phyloP scores from a whole-genome alignment of 2,113 vertebrate genomes.

The Triplophysa siluroides region DNA sequence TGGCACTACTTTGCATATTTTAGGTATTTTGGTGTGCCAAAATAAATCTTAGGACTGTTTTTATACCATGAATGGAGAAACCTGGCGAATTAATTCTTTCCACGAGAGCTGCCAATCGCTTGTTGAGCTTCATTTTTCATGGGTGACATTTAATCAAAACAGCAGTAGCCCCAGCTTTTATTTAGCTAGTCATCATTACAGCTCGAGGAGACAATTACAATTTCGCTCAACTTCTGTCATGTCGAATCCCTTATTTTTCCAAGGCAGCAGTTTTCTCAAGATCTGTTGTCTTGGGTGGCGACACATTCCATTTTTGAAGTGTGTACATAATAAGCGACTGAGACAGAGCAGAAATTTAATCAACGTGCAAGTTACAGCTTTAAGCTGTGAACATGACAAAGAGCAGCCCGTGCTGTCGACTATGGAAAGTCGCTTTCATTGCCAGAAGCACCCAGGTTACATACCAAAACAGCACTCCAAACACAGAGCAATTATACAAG shows the following conservation, averaged over 20 bases:
- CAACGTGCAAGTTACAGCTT: constrained; percentile 61
- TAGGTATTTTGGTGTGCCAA: constrained; percentile 5
- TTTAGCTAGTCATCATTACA: constrained; percentile 49
- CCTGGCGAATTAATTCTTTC: constrained; percentile 44
- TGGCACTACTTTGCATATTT: neutral
- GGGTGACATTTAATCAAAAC: constrained; percentile 57
- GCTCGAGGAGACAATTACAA: constrained; percentile 60
- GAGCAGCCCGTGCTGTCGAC: constrained; percentile 60
- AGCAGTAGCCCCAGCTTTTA: constrained; percentile 50
- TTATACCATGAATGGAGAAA: constrained; percentile 34
- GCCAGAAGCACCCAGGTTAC: constrained; percentile 59
- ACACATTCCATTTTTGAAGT: constrained; percentile 52
- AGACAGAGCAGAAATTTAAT: constrained; percentile 59
- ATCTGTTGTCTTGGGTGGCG: constrained; percentile 39
- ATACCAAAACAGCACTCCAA: constrained; percentile 53
- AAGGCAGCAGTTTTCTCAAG: constrained; percentile 53
- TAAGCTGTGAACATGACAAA: constrained; percentile 57
- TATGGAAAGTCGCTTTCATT: constrained; percentile 58
- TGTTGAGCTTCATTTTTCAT: constrained; percentile 50
- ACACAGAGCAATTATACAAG: constrained; percentile 61
- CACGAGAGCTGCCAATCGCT: constrained; percentile 44
- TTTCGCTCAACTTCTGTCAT: constrained; percentile 61
- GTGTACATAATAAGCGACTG: constrained; percentile 58
- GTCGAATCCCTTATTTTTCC: constrained; percentile 52
- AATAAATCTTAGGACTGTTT: constrained; percentile 10